Conservation (phyloP, 2,888 invertebrate genomes). For the Dione vanillae region DNA sequence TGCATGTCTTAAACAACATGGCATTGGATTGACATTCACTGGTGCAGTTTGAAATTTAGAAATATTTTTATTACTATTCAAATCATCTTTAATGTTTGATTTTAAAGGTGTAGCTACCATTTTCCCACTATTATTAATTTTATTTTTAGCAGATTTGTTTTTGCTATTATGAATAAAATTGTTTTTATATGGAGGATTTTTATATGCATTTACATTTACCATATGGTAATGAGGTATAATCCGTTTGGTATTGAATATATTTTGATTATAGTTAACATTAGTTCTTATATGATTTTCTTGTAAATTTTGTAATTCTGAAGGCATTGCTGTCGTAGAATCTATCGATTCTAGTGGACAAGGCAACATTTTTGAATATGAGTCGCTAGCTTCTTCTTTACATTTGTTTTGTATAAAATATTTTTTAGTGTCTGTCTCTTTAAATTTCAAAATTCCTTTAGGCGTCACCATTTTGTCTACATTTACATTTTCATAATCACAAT, state of each 20-base stretch:
- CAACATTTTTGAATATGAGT: conserved; percentile 25
- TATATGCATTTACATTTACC: background rate
- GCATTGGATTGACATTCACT: background rate
- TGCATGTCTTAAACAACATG: conserved; percentile 9
- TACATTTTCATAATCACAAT: too few species aligned
- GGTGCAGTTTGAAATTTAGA: background rate
- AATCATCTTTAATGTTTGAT: background rate
- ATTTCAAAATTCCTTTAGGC: background rate
- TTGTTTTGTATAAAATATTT: background rate
- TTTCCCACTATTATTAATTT: background rate
- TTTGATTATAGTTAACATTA: conserved; percentile 13
- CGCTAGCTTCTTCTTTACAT: background rate
- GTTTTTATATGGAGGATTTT: background rate
- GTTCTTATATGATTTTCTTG: background rate
- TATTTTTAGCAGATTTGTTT: background rate
- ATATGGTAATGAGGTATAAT: conserved; percentile 42
- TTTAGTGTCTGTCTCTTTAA: background rate
- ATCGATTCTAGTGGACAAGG: conserved; percentile 12
- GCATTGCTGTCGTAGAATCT: background rate
- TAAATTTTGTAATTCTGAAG: background rate
- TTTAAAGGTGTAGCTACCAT: background rate
- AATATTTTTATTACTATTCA: background rate
- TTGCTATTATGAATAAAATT: background rate
- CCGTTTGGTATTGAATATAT: conserved; percentile 18
- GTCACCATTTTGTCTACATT: background rate